phyloP scores from a whole-genome alignment of 2,797 vertebrate species.

The Cuniculus paca region DNA sequence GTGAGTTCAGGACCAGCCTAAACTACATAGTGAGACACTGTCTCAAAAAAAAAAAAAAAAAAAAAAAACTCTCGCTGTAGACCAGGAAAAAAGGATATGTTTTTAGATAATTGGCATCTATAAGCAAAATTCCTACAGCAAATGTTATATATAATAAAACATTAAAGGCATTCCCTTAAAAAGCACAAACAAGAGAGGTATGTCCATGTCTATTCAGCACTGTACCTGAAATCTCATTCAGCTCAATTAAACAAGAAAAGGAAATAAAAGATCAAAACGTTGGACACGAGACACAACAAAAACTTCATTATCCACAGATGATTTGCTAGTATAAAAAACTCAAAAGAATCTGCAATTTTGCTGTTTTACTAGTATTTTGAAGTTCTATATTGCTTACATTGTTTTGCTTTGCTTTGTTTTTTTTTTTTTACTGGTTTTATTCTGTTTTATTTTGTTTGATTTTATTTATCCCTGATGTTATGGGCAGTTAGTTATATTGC shows the following conservation, averaged over 20 bases:
- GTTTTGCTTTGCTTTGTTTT: too few relatives aligned
- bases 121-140: background rate
- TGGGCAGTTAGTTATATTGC: too few relatives aligned
- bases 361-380: too few relatives aligned
- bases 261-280: background rate
- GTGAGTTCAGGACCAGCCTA: too few relatives aligned
- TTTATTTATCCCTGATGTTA: too few relatives aligned
- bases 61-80: slow-evolving; percentile 26
- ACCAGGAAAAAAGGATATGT: background rate
- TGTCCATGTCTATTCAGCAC: background rate
- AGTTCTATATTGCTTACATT: too few relatives aligned
- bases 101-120: background rate
- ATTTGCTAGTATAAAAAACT: background rate
- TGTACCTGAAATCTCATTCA: background rate
- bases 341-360: slow-evolving; percentile 12
- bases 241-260: background rate
- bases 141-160: background rate
- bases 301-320: background rate
- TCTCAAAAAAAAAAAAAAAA: background rate
- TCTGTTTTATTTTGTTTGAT: too few relatives aligned
- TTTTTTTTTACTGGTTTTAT: too few relatives aligned
- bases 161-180: background rate
- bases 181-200: background rate
- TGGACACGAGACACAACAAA: slow-evolving; percentile 10
- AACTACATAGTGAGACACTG: too few relatives aligned